Percentiles rank a stretch among this genome's conserved stretches.
These are phyloP conservation scores for Raja brachyura DNA, from an alignment of 2,113 vertebrate species.

Conservation along the genomic window DNA sequence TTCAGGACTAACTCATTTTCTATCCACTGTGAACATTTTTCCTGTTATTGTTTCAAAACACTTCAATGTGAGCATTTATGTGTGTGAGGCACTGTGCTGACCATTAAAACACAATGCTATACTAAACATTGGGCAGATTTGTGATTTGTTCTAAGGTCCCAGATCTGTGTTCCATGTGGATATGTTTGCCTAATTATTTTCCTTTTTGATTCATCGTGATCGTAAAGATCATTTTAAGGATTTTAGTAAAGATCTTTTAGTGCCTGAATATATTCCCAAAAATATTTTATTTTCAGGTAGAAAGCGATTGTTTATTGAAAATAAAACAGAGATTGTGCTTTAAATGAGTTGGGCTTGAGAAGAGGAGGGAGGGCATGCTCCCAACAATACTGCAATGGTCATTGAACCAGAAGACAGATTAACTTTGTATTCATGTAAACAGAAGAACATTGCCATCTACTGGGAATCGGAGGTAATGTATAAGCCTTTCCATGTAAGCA, in stretches of 20 bases:
- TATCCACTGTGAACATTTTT: neutral
- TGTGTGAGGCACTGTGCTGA: neutral
- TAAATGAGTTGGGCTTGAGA: neutral
- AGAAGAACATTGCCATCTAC: slow-evolving; percentile 22
- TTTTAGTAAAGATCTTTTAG: neutral
- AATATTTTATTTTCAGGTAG: neutral
- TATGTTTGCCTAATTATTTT: neutral
- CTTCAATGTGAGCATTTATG: neutral
- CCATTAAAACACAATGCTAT: neutral
- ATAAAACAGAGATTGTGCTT: neutral
- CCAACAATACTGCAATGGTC: too few species aligned
- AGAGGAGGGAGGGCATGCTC: neutral
- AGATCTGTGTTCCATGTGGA: neutral
- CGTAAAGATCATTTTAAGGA: neutral
- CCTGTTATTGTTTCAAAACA: neutral
- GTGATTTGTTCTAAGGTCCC: neutral
- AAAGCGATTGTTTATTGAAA: neutral
- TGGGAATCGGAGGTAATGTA: neutral
- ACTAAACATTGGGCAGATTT: neutral
- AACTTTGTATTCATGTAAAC: neutral
- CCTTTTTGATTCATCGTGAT: neutral
- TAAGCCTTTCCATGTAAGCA: neutral
- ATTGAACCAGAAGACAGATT: neutral
- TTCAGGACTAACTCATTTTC: neutral
- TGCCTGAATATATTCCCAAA: too few species aligned